These are phyloP conservation scores for Siniperca chuatsi DNA, from an alignment of 2,113 vertebrate species.

Conservation along the genomic window DNA sequence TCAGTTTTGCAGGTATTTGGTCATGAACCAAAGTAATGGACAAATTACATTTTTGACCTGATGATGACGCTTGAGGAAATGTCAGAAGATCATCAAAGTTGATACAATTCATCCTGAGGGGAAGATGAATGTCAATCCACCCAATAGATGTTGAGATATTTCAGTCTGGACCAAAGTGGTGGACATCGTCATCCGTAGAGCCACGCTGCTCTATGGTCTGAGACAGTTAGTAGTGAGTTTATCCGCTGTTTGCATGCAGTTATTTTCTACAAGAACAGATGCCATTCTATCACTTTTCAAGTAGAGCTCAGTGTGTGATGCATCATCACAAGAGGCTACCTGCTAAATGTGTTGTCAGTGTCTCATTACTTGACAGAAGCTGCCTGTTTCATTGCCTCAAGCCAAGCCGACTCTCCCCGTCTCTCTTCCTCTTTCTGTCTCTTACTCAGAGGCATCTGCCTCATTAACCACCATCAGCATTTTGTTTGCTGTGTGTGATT, in stretches of 20 bases:
- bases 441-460: conserved; percentile 71
- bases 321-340: conserved; percentile 56
- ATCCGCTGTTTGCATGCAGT: not conserved
- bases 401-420: conserved; percentile 39
- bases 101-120: not conserved
- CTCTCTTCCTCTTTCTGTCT: conserved; percentile 60
- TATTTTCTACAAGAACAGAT: conserved; percentile 31
- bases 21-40: not conserved
- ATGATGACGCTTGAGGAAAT: not conserved
- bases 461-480: conserved; percentile 84
- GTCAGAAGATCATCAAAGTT: not conserved
- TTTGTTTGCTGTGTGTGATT: conserved; percentile 77
- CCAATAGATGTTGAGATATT: not conserved
- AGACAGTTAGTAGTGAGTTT: not conserved
- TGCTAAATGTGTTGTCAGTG: conserved; percentile 70
- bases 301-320: conserved; percentile 25
- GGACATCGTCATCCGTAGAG: not conserved
- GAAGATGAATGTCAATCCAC: no score
- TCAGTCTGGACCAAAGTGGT: not conserved
- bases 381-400: conserved; percentile 58
- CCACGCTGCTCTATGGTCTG: not conserved
- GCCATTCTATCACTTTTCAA: conserved; percentile 24
- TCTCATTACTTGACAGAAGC: conserved; percentile 71
- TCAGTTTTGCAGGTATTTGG: not conserved
- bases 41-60: not conserved